phyloP scores from a whole-genome alignment of 2,888 invertebrate species.

The Cephus spinipes region DNA sequence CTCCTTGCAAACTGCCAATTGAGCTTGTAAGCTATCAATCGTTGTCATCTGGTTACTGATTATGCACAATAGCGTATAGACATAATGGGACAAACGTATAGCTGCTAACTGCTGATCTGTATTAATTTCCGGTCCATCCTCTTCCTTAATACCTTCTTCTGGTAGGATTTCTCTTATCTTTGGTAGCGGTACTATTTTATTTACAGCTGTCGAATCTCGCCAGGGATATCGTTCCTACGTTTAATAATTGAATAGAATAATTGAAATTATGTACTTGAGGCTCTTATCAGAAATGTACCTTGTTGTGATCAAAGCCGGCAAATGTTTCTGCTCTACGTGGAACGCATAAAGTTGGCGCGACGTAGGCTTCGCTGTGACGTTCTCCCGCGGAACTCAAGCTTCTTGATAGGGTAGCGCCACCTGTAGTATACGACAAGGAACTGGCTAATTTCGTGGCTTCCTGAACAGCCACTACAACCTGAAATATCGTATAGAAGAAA shows the following conservation, averaged over 20 bases:
- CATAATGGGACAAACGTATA: constrained; percentile 85
- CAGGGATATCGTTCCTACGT: constrained; percentile 56
- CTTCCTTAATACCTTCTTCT: constrained; percentile 37
- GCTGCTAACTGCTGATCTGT: constrained; percentile 80
- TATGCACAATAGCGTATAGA: constrained; percentile 88
- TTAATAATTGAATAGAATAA: not conserved
- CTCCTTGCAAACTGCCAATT: constrained; percentile 77
- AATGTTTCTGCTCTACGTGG: constrained; percentile 96
- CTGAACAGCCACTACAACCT: constrained; percentile 67
- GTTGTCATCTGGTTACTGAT: constrained; percentile 92
- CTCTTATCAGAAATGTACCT: constrained; percentile 38
- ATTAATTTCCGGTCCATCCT: constrained; percentile 45
- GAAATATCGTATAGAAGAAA: not conserved
- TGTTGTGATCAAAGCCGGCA: constrained; percentile 86
- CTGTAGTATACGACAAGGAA: constrained; percentile 74
- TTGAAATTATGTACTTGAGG: not conserved
- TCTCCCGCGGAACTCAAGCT: constrained; percentile 96
- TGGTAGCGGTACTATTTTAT: constrained; percentile 44
- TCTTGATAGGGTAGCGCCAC: constrained; percentile 83
- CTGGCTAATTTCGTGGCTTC: constrained; percentile 83
- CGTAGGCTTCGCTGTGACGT: constrained; percentile 86
- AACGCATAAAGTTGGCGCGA: constrained; percentile 79
- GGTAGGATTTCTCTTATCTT: constrained; percentile 44
- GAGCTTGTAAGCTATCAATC: constrained; percentile 86
- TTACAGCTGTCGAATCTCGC: constrained; percentile 51